A percentile compares a stretch with the other conserved stretches of the same genome.
These are phyloP conservation scores for Papilio demoleus DNA, from an alignment of 2,888 invertebrate species.

Conservation along the genomic window DNA sequence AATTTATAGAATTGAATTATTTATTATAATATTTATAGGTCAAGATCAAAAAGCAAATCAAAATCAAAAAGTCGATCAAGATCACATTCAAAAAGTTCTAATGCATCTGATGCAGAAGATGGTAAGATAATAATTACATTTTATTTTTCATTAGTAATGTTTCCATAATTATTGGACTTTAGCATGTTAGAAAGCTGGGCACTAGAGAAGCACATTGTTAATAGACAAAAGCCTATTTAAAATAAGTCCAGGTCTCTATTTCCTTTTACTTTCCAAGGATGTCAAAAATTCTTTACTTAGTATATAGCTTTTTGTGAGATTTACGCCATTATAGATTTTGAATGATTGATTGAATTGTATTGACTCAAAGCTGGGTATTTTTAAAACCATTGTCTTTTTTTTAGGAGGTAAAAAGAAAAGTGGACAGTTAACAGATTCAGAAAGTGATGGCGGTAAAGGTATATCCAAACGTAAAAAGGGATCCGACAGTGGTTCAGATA, in stretches of 20 bases:
- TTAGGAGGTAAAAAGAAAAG: slow-evolving; percentile 68
- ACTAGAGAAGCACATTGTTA: no score
- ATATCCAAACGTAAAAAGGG: slow-evolving; percentile 73
- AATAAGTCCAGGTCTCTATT: no score
- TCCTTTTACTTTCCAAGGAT: no score
- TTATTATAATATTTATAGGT: slow-evolving; percentile 56
- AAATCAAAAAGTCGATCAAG: slow-evolving; percentile 75
- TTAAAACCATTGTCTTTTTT: background rate
- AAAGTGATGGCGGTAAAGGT: slow-evolving; percentile 69
- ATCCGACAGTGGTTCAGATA: slow-evolving; percentile 74
- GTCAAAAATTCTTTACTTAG: no score
- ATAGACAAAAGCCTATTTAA: no score
- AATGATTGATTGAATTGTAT: background rate
- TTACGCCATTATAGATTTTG: no score
- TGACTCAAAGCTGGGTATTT: background rate
- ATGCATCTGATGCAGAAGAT: slow-evolving; percentile 63
- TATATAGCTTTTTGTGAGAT: background rate
- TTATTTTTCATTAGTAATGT: no score
- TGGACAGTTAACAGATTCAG: slow-evolving; percentile 80
- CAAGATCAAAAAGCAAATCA: slow-evolving; percentile 73
- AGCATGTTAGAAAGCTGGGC: no score
- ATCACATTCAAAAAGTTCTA: slow-evolving; percentile 73
- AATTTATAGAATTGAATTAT: no score
- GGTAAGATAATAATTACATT: slow-evolving; percentile 48
- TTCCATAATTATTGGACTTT: no score